phyloP scores from a whole-genome alignment of 1,140 invertebrate genomes.

The Dendrolimus punctatus region DNA sequence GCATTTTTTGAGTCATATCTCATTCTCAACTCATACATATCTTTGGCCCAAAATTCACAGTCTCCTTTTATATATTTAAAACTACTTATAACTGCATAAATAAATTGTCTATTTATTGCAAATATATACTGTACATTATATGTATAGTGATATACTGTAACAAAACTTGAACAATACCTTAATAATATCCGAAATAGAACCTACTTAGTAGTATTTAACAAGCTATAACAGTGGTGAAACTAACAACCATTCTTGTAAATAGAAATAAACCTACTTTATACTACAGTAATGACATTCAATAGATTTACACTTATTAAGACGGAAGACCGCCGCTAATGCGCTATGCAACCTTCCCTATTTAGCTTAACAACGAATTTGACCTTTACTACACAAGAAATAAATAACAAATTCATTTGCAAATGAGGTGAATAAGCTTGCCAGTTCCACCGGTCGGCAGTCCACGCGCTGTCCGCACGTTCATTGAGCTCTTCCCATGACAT shows the following conservation, averaged over 20 bases:
- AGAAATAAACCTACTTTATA: slow-evolving; percentile 9
- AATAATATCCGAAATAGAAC: too few relatives aligned
- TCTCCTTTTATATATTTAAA: too few relatives aligned
- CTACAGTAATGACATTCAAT: slow-evolving; percentile 16
- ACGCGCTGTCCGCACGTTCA: slow-evolving; percentile 63
- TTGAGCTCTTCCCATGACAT: slow-evolving; percentile 70
- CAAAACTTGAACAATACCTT: too few relatives aligned
- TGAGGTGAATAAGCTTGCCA: slow-evolving; percentile 29
- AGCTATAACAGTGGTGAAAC: background rate
- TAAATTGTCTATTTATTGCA: too few relatives aligned
- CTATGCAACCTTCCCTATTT: slow-evolving; percentile 7
- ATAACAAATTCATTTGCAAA: slow-evolving; percentile 21
- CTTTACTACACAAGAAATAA: slow-evolving; percentile 13
- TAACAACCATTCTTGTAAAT: slow-evolving; percentile 4
- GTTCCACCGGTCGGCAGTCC: slow-evolving; percentile 54
- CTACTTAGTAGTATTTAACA: too few relatives aligned
- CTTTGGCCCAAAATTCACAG: too few relatives aligned
- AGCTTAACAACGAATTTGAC: slow-evolving; percentile 10
- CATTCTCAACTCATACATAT: too few relatives aligned
- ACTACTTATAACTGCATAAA: too few relatives aligned
- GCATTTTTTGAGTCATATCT: too few relatives aligned
- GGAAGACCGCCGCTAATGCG: slow-evolving; percentile 17
- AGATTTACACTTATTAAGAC: slow-evolving; percentile 32
- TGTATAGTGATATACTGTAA: too few relatives aligned
- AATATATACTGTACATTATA: too few relatives aligned